Conservation (phyloP, 2,113 vertebrate genomes). For the Crotalus helleri region DNA sequence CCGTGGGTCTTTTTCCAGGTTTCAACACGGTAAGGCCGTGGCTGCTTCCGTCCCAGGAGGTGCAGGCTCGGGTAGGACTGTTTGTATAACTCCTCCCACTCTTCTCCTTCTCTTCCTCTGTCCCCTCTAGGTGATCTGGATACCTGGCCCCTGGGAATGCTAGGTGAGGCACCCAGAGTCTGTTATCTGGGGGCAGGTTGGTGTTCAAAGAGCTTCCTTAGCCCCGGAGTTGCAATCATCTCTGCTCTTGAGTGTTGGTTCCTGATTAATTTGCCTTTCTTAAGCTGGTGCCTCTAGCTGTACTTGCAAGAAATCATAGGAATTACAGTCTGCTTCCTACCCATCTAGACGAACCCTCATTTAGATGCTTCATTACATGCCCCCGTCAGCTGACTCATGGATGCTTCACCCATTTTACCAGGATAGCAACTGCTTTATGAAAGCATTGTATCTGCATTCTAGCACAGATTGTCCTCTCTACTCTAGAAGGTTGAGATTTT, state of each 20-base stretch:
- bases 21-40: constrained; percentile 66
- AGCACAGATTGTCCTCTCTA: background rate
- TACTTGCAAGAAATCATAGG: background rate
- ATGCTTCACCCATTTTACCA: background rate
- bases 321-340: background rate
- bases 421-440: background rate
- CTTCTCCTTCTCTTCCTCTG: constrained; percentile 17
- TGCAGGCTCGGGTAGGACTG: constrained; percentile 35
- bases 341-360: background rate
- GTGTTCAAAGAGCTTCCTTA: background rate
- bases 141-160: constrained; percentile 11
- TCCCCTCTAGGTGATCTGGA: constrained; percentile 2
- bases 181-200: too few relatives aligned
- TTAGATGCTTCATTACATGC: background rate
- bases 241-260: background rate
- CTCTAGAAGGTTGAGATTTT: background rate
- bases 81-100: constrained; percentile 32
- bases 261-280: background rate
- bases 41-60: constrained; percentile 22
- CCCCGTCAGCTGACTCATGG: background rate
- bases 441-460: background rate
- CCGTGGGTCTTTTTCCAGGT: constrained; percentile 66
- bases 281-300: background rate
- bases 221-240: background rate
- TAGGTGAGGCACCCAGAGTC: background rate